Evolutionary conservation across 2,888 invertebrate species (phyloP), one percentile per base, ranked within the genome.

Genomic region (Aphrophora alni): DNA sequence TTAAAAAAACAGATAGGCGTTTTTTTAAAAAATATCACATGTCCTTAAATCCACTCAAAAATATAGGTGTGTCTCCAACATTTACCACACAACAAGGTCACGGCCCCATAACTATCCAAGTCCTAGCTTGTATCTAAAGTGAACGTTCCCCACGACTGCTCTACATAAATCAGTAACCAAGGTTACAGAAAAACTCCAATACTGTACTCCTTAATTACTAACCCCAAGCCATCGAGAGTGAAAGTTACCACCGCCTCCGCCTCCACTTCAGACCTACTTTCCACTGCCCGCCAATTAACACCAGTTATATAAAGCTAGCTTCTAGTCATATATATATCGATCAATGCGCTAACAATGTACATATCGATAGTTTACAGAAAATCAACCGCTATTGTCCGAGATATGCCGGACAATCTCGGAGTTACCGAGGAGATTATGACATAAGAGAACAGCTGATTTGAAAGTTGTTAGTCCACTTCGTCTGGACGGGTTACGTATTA

Each of bases 131-230:
- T n/a, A n/a, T n/a, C n/a, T 21, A n/a, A 59, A 59, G 59, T 59
- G 59, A 59, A 59, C 21, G 59, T 59, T 59, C 59, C 59, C 59
- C 59, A 59, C 59, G 59, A 59, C 21, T 59, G 59, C 59, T 59
- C 59, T 21, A 59, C 59, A 59, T 59, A 59, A 59, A 14, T 59
- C 59, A 8, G 59, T 21, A 4, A 59, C n/a, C 59, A 59, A 59
- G 59, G 59, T 59, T 59, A 59, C 59, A 21, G 44, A 44, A 59
- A 59, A 59, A 21, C 59, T 21, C 59, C 59, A 21, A 44, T 17
- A 44, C 44, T 10, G 33, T 33, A 10, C 33, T 33, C n/a, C 33
- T 44, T 44, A 14, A 44, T 44, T 44, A 44, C 44, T 8, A 21
- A 59, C 59, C 59, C 59, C 59, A 10, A 59, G 59, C 59, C 59